These are phyloP conservation scores for Amiota minor DNA, from an alignment of 2,888 invertebrate species.

Conservation along the genomic window DNA sequence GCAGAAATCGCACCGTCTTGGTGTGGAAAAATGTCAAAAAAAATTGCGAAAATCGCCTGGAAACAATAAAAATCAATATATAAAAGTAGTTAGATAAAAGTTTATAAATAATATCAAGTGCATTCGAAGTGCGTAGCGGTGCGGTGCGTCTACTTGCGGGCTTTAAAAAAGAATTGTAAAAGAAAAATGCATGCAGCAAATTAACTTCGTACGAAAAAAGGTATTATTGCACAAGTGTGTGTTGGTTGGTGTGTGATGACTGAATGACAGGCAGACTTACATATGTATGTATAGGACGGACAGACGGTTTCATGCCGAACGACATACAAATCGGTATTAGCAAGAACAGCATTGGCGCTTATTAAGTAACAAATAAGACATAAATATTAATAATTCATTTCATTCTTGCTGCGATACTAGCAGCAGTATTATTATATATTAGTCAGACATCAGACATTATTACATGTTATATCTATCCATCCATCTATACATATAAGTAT, in stretches of 20 bases:
- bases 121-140: slow-evolving; percentile 3
- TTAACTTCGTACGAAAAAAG: slow-evolving; percentile 15
- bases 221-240: slow-evolving; percentile 26
- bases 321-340: not conserved
- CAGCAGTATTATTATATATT: not conserved
- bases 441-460: slow-evolving; percentile 1
- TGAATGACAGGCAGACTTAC: not conserved
- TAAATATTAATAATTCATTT: not conserved
- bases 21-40: slow-evolving; percentile 20
- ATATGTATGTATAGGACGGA: no score
- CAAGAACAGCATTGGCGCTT: not conserved
- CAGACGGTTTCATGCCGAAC: not conserved
- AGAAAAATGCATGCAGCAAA: slow-evolving; percentile 20
- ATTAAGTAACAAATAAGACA: slow-evolving; percentile 14
- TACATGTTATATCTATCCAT: not conserved
- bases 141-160: slow-evolving; percentile 6
- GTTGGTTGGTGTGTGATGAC: not conserved
- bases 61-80: slow-evolving; percentile 19
- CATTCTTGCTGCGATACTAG: not conserved
- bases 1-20: slow-evolving; percentile 14
- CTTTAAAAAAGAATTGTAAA: not conserved
- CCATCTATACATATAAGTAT: not conserved
- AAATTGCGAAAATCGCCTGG: slow-evolving; percentile 18
- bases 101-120: not conserved
- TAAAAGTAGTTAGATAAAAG: slow-evolving; percentile 20